Evolutionary conservation across 2,888 invertebrate genomes (phyloP).

Genomic region (Imbricaverruca yamaguchii): DNA sequence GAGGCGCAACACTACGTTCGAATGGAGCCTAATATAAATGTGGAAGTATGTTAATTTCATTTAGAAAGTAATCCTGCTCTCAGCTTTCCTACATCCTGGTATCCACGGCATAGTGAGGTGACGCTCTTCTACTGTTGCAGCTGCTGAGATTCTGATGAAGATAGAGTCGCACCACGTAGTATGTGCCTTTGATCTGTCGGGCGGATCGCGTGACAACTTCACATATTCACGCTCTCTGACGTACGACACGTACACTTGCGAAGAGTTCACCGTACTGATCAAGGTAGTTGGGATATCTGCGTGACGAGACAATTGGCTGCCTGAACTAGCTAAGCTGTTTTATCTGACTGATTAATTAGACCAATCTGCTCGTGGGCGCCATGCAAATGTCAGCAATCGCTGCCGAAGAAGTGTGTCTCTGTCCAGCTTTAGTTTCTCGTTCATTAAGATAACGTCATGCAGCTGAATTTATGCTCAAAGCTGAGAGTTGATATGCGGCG

Average conservation of each 20-base stretch:
- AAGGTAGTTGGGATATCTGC: not conserved
- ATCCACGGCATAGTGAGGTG: too few relatives aligned
- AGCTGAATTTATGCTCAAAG: not conserved
- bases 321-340: too few relatives aligned
- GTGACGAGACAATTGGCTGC: too few relatives aligned
- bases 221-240: not conserved
- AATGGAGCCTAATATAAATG: too few relatives aligned
- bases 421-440: not conserved
- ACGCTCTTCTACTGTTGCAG: not conserved
- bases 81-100: too few relatives aligned
- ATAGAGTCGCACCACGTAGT: slow-evolving; percentile 1
- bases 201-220: slow-evolving; percentile 7
- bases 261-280: not conserved
- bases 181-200: slow-evolving; percentile 8
- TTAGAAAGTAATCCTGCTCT: too few relatives aligned
- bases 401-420: not conserved
- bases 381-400: not conserved
- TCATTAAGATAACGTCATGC: not conserved
- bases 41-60: too few relatives aligned
- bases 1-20: too few relatives aligned
- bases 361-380: not conserved
- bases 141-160: not conserved
- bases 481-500: not conserved
- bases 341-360: not conserved
- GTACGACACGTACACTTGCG: slow-evolving; percentile 3